Conservation (phyloP, 1,140 invertebrate species). For the Trichonephila inaurata region DNA sequence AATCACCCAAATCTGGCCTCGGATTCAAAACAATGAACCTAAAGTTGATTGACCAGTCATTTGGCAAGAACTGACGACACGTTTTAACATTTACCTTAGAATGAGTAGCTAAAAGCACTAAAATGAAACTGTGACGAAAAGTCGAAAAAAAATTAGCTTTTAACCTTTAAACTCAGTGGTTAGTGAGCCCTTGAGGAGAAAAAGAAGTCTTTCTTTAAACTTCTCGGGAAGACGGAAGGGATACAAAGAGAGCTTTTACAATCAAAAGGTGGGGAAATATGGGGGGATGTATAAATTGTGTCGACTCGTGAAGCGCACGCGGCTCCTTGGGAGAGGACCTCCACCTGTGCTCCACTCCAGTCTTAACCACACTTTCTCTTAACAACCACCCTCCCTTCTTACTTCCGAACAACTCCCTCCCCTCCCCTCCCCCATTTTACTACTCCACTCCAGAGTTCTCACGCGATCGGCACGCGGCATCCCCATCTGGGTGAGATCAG, state of each 20-base stretch:
- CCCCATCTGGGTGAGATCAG: background rate
- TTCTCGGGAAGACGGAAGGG: background rate
- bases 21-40: background rate
- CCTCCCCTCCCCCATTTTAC: background rate
- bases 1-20: background rate
- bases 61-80: background rate
- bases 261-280: conserved; percentile 58
- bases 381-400: conserved; percentile 1
- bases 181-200: background rate
- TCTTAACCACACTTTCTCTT: conserved; percentile 72
- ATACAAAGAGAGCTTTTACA: conserved; percentile 29
- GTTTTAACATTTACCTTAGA: background rate
- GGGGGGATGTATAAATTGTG: conserved; percentile 15
- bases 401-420: background rate
- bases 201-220: conserved; percentile 53
- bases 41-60: background rate
- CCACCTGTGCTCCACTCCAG: conserved; percentile 70
- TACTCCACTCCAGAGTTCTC: background rate
- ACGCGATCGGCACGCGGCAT: conserved; percentile 42
- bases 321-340: conserved; percentile 43
- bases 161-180: background rate
- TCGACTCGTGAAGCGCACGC: conserved; percentile 49
- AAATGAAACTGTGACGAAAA: background rate
- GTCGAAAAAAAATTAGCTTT: background rate
- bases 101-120: background rate